Evolutionary conservation across 2,797 vertebrate genomes (phyloP).

Genomic region (Bufotes viridis): DNA sequence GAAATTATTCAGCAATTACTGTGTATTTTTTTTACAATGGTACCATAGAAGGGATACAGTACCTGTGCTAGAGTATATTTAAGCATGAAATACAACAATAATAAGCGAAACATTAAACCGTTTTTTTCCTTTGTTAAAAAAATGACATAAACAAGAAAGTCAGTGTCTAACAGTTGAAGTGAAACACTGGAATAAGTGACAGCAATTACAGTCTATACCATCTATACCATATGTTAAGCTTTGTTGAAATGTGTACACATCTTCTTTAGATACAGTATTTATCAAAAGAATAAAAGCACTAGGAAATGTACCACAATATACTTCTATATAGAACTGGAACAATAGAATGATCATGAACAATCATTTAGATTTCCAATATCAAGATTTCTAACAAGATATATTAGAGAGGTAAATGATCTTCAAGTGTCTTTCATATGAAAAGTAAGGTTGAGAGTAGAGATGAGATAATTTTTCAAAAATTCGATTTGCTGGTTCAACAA

Average conservation of each 20-base stretch:
- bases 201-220: neutral
- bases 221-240: neutral
- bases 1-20: neutral
- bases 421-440: neutral
- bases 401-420: neutral
- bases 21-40: neutral
- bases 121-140: neutral
- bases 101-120: neutral
- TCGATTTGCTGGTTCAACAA: too few relatives aligned
- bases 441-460: neutral
- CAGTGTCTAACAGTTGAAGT: neutral
- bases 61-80: neutral
- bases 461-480: too few relatives aligned
- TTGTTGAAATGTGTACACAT: conserved; percentile 12
- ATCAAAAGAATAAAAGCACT: conserved; percentile 1
- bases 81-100: neutral
- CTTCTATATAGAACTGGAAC: neutral
- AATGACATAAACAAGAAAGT: neutral
- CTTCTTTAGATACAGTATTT: neutral
- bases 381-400: conserved; percentile 3
- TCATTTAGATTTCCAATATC: neutral
- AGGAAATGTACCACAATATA: neutral
- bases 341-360: conserved; percentile 22
- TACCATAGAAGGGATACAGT: neutral
- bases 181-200: neutral